Conservation (phyloP, 1,140 invertebrate genomes). For the Mactra quadrangularis region DNA sequence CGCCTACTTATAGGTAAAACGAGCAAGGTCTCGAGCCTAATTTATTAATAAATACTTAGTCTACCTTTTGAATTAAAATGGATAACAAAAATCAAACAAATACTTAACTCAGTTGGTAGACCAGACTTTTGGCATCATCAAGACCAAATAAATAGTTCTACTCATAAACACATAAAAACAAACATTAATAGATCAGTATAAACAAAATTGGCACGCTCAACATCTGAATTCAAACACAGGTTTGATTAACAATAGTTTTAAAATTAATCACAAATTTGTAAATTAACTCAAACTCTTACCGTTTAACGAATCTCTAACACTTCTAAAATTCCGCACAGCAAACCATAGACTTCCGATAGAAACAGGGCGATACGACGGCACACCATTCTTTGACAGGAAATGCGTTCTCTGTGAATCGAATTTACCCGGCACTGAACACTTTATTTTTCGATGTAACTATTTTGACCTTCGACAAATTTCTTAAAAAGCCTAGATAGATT, state of each 20-base stretch:
- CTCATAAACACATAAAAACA: conserved; percentile 22
- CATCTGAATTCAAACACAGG: background rate
- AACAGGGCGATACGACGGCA: conserved; percentile 16
- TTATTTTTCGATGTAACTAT: no score
- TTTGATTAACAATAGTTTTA: conserved; percentile 31
- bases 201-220: conserved; percentile 9
- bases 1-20: background rate
- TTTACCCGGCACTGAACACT: no score
- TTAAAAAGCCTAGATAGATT: no score
- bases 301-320: background rate
- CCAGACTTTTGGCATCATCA: conserved; percentile 25
- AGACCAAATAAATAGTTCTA: conserved; percentile 2
- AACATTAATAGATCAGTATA: conserved; percentile 33
- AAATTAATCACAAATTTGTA: background rate
- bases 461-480: no score
- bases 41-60: conserved; percentile 28
- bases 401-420: conserved; percentile 12
- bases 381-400: conserved; percentile 12
- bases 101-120: background rate
- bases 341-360: conserved; percentile 26
- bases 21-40: background rate
- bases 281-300: background rate
- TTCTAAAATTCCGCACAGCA: conserved; percentile 21
- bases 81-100: conserved; percentile 39
- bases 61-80: conserved; percentile 3